phyloP scores from a whole-genome alignment of 2,888 invertebrate species.

The Phytoseiulus persimilis region DNA sequence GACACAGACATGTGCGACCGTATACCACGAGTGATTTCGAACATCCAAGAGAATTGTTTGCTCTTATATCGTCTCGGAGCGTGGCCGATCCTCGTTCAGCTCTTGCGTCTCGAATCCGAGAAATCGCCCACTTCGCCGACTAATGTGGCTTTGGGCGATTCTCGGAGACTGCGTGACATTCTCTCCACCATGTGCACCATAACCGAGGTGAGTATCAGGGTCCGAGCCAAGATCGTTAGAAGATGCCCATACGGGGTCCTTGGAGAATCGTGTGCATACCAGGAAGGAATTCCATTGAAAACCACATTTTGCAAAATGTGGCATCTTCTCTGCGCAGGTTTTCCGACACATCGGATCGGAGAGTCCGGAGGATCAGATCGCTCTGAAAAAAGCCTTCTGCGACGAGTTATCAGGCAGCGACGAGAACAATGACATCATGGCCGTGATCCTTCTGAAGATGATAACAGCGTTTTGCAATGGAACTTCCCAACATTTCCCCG shows the following conservation, averaged over 20 bases:
- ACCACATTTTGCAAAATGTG: too few species aligned
- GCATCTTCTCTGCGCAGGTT: constrained; percentile 61
- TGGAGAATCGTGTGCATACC: too few species aligned
- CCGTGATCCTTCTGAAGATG: constrained; percentile 85
- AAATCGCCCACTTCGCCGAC: constrained; percentile 51
- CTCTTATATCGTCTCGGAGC: constrained; percentile 79
- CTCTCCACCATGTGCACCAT: constrained; percentile 87
- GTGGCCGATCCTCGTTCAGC: constrained; percentile 78
- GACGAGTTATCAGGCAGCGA: constrained; percentile 49
- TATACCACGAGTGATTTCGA: constrained; percentile 45
- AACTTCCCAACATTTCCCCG: constrained; percentile 90
- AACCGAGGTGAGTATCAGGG: constrained; percentile 66
- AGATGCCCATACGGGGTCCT: too few species aligned
- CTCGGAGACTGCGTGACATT: constrained; percentile 65
- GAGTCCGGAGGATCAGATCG: background rate
- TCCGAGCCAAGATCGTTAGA: too few species aligned
- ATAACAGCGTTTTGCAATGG: constrained; percentile 93
- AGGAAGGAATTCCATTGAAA: too few species aligned
- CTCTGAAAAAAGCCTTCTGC: constrained; percentile 39
- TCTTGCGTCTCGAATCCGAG: constrained; percentile 89
- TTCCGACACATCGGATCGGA: constrained; percentile 21
- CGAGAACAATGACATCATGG: constrained; percentile 62
- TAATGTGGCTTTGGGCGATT: background rate
- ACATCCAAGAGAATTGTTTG: constrained; percentile 63
- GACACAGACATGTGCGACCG: constrained; percentile 42